Evolutionary conservation across 2,797 vertebrate species (phyloP).

Genomic region (Cyprinodon diabolis): DNA sequence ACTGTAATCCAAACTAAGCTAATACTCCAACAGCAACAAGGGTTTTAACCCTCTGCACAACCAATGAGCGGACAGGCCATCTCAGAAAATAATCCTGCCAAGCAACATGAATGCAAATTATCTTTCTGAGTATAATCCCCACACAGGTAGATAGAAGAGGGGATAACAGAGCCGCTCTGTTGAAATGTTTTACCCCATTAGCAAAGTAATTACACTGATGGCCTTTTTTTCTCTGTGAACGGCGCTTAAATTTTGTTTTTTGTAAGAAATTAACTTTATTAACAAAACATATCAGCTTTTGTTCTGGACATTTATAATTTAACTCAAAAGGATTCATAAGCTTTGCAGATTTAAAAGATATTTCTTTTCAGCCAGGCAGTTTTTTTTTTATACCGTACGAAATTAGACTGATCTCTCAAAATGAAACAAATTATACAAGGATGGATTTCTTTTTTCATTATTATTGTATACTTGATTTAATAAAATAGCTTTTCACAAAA

Average conservation of each 20-base stretch:
- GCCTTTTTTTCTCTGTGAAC: not conserved
- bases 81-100: constrained; percentile 58
- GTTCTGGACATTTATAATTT: not conserved
- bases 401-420: not conserved
- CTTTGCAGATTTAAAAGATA: not conserved
- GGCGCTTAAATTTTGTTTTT: not conserved
- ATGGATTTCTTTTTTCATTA: no score
- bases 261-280: constrained; percentile 6
- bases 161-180: constrained; percentile 6
- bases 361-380: not conserved
- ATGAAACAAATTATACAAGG: no score
- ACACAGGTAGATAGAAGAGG: not conserved
- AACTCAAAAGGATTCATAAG: not conserved
- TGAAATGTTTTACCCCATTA: constrained; percentile 6
- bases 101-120: constrained; percentile 52
- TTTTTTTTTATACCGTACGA: not conserved
- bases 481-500: not conserved
- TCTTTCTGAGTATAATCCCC: constrained; percentile 59
- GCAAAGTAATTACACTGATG: not conserved
- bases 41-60: constrained; percentile 30
- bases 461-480: no score
- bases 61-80: constrained; percentile 51
- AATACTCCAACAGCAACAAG: constrained; percentile 41
- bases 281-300: not conserved
- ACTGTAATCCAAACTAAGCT: constrained; percentile 58